Evolutionary conservation across 2,797 vertebrate genomes (phyloP).

Genomic region (Pyrocephalus nanus): DNA sequence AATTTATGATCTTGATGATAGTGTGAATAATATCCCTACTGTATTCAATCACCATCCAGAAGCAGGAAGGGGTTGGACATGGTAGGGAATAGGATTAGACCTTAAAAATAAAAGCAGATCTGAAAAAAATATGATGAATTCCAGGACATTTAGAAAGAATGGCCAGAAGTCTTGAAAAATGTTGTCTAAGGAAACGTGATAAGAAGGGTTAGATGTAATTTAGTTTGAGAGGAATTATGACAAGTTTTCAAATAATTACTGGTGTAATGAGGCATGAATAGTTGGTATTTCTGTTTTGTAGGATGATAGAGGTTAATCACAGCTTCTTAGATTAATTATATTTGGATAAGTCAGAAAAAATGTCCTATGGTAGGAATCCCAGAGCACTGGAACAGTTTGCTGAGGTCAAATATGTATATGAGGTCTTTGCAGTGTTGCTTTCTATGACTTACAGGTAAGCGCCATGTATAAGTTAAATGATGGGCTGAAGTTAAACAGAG

Average conservation of each 20-base stretch:
- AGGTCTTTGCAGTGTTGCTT: background rate
- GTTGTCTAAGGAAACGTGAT: background rate
- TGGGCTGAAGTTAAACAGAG: background rate
- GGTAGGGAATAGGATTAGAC: background rate
- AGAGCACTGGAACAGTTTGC: background rate
- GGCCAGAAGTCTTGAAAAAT: background rate
- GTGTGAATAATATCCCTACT: background rate
- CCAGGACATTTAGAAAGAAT: background rate
- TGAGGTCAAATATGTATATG: background rate
- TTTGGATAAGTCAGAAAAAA: background rate
- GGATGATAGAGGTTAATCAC: background rate
- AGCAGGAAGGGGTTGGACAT: background rate
- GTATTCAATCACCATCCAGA: background rate
- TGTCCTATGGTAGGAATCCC: background rate
- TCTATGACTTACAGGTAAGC: background rate
- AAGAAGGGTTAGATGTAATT: background rate
- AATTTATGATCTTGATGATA: background rate
- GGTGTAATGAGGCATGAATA: background rate
- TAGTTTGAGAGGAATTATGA: background rate
- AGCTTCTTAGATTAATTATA: background rate
- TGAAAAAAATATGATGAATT: background rate
- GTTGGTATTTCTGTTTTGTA: background rate
- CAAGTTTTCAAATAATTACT: background rate
- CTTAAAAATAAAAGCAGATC: background rate
- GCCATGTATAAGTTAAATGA: background rate